Base-by-base conservation (phyloP, 2,888 invertebrate species). In the Elmis aenea region DNA sequence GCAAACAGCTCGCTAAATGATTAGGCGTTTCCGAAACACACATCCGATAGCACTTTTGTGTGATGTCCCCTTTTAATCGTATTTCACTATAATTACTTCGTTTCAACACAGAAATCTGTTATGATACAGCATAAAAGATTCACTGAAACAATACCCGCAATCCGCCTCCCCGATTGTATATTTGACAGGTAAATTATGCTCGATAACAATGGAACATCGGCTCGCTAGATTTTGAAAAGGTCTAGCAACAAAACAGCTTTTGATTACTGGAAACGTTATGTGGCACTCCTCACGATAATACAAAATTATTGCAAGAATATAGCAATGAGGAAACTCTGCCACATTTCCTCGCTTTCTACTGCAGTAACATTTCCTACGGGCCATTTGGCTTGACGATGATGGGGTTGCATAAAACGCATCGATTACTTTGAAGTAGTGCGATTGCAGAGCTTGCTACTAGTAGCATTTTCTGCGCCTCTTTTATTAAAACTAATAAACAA, bases 11-110 rank as follows among this genome's bases (percentile, higher is more conserved):
- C 39, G 18, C 41, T 48, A 48, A 48, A 48, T 42, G 48, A 48
- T 45, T 42, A 36, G 38, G 38, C 43, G 45, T 48, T 48, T 48
- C 48, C 48, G 48, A 41, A 43, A 40, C 43, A 43, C 48, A 48
- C 46, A 48, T 49, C 49, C 49, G 49, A 49, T 49, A 45, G 33
- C 45, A 49, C 49, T 48, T 42, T 48, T 45, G 41, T 46, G 38
- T 38, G 35, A 24, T 36, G 16, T 38, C 33, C 41, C 31, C 38
- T 35, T 24, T 28, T 37, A 30, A 24, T 46, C 49, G 45, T 46
- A 45, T 46, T 46, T 49, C 49, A 46, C 28, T 43, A 37, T 45
- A 46, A 46, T 49, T 46, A 49, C 45, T 42, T 45, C 38, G 33
- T 30, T 44, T 35, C 38, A 33, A 41, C 38, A 13, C 32, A 33